A percentile compares a stretch with the other conserved stretches of the same genome.
These are phyloP conservation scores for Sialis fuliginosa DNA, from an alignment of 2,888 invertebrate genomes.

Conservation along the genomic window DNA sequence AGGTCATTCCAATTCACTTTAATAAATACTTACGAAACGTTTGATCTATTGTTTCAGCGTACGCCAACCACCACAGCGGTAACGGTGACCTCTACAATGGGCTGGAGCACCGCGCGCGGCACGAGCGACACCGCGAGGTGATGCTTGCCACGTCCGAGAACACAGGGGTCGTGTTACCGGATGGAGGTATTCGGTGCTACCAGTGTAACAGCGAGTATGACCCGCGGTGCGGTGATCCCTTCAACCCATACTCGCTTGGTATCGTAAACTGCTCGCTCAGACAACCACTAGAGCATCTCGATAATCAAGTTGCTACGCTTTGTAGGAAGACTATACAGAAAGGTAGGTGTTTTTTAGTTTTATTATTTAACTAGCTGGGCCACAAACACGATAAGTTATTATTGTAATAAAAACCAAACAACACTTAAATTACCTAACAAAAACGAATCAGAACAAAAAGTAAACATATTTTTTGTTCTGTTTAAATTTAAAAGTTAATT, in stretches of 20 bases:
- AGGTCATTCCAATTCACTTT: no score
- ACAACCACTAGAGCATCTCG: slow-evolving; percentile 51
- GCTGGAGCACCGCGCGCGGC: slow-evolving; percentile 2
- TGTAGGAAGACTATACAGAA: slow-evolving; percentile 53
- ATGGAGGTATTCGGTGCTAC: slow-evolving; percentile 48
- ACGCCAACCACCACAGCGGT: neutral
- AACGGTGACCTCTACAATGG: neutral
- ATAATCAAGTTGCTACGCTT: slow-evolving; percentile 33
- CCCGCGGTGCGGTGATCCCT: slow-evolving; percentile 76
- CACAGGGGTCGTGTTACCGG: no score
- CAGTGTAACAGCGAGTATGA: slow-evolving; percentile 85
- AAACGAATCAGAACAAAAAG: no score
- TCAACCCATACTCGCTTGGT: slow-evolving; percentile 70
- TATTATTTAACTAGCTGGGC: no score
- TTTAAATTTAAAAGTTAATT: no score
- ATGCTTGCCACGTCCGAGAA: neutral
- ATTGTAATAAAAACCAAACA: no score
- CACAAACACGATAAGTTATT: no score
- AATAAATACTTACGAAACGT: no score
- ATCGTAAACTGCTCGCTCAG: slow-evolving; percentile 66
- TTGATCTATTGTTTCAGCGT: neutral
- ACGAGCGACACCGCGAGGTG: slow-evolving; percentile 1
- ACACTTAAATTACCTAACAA: no score
- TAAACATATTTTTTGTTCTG: no score
- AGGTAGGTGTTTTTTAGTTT: slow-evolving; percentile 15